phyloP scores from a whole-genome alignment of 1,140 invertebrate genomes.

The Drosophila kepulauana region DNA sequence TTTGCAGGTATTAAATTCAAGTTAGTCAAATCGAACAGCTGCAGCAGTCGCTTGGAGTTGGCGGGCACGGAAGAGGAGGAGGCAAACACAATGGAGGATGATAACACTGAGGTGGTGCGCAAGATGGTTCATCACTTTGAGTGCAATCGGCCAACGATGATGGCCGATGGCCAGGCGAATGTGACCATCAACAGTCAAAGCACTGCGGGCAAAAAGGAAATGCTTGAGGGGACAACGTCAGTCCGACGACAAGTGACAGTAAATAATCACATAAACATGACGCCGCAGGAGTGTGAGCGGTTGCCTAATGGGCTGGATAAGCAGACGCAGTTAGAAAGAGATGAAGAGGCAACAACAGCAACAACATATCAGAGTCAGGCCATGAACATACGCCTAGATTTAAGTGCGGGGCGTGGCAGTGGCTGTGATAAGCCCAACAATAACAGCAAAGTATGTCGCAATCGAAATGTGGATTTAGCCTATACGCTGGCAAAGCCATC shows the following conservation, averaged over 20 bases:
- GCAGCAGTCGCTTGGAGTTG: conserved; percentile 92
- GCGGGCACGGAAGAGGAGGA: conserved; percentile 87
- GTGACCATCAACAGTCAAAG: conserved; percentile 77
- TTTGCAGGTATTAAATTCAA: conserved; percentile 89
- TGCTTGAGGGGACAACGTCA: conserved; percentile 15
- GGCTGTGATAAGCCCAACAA: conserved; percentile 63
- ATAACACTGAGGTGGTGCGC: conserved; percentile 67
- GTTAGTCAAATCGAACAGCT: conserved; percentile 93
- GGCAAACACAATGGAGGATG: conserved; percentile 15
- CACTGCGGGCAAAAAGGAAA: conserved; percentile 13
- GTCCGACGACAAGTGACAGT: conserved; percentile 72
- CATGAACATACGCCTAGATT: conserved; percentile 75
- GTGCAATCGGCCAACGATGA: conserved; percentile 39
- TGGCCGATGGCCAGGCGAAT: conserved; percentile 27
- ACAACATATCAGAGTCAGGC: conserved; percentile 68
- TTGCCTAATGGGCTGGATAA: conserved; percentile 46
- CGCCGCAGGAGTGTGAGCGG: conserved; percentile 41
- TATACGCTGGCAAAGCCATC: conserved; percentile 73
- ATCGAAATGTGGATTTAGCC: conserved; percentile 85
- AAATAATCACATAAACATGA: conserved; percentile 84
- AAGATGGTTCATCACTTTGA: conserved; percentile 83
- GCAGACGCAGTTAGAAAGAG: background rate
- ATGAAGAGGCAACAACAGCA: conserved; percentile 2
- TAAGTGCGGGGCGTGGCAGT: conserved; percentile 43
- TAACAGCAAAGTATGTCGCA: conserved; percentile 77